Percentiles rank a stretch among this genome's conserved stretches.
These are phyloP conservation scores for Mixornis gularis DNA, from an alignment of 2,113 vertebrate species.

Conservation along the genomic window DNA sequence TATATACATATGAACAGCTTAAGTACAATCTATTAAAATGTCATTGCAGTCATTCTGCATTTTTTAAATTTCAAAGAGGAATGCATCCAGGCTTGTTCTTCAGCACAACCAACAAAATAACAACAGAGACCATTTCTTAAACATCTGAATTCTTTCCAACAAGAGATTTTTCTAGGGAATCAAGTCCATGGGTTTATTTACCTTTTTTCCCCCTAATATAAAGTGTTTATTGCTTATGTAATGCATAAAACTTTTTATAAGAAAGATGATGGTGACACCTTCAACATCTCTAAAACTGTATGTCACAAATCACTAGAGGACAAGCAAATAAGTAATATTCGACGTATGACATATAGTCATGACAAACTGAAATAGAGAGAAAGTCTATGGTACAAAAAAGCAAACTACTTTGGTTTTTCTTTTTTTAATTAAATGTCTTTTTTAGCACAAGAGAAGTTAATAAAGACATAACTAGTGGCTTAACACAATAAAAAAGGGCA, in stretches of 20 bases:
- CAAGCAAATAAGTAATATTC: constrained; percentile 32
- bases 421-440: background rate
- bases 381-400: background rate
- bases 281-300: constrained; percentile 38
- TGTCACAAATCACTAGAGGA: constrained; percentile 12
- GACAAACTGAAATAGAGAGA: constrained; percentile 30
- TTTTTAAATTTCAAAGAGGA: background rate
- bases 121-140: background rate
- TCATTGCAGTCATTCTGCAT: background rate
- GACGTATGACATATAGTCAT: constrained; percentile 18
- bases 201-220: background rate
- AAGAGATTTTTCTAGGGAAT: background rate
- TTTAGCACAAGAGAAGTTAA: background rate
- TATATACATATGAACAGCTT: background rate
- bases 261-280: constrained; percentile 39
- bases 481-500: background rate
- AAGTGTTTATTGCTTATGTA: background rate
- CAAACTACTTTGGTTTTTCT: background rate
- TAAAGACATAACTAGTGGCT: background rate
- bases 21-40: background rate
- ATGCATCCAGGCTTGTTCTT: background rate
- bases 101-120: background rate
- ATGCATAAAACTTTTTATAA: constrained; percentile 26
- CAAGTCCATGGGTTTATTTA: background rate
- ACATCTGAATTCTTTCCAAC: background rate